Conservation (phyloP, 2,797 vertebrate genomes). For the Alosa sapidissima region DNA sequence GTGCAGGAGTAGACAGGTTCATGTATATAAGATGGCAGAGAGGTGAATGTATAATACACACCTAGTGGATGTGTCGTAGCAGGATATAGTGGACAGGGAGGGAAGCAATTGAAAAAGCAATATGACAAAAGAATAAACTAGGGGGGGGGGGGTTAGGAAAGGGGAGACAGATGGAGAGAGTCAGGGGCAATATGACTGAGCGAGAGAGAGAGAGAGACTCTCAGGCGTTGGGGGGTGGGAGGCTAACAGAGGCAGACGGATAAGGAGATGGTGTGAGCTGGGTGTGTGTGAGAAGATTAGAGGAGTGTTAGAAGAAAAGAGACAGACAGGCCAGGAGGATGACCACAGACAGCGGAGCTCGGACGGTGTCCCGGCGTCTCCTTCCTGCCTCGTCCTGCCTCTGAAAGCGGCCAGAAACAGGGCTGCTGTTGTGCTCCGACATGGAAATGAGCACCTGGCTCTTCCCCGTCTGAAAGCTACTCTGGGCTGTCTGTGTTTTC, state of each 20-base stretch:
- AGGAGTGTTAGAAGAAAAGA: background rate
- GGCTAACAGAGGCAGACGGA: conserved; percentile 25
- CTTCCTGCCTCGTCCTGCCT: background rate
- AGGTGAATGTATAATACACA: conserved; percentile 67
- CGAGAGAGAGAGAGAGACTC: conserved; percentile 32
- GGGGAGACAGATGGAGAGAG: background rate
- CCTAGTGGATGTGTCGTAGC: background rate
- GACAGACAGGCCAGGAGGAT: conserved; percentile 39
- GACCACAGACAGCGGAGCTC: background rate
- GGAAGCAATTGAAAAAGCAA: background rate
- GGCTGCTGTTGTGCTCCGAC: conserved; percentile 49
- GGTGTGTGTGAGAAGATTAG: background rate
- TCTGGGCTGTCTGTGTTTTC: conserved; percentile 47
- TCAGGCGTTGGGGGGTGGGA: conserved; percentile 33
- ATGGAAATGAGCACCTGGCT: conserved; percentile 75
- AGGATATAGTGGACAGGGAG: background rate
- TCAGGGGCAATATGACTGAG: background rate
- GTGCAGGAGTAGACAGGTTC: conserved; percentile 62
- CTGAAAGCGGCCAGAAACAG: conserved; percentile 23
- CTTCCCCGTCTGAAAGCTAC: conserved; percentile 58
- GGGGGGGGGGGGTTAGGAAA: background rate
- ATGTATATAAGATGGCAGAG: conserved; percentile 66
- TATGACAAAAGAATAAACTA: conserved; percentile 11
- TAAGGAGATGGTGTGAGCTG: background rate
- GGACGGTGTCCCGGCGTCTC: background rate